A percentile compares a stretch with the other conserved stretches of the same genome.
phyloP scores from a whole-genome alignment of 64 coral and sea anemone genomes.

The Pocillopora verrucosa region DNA sequence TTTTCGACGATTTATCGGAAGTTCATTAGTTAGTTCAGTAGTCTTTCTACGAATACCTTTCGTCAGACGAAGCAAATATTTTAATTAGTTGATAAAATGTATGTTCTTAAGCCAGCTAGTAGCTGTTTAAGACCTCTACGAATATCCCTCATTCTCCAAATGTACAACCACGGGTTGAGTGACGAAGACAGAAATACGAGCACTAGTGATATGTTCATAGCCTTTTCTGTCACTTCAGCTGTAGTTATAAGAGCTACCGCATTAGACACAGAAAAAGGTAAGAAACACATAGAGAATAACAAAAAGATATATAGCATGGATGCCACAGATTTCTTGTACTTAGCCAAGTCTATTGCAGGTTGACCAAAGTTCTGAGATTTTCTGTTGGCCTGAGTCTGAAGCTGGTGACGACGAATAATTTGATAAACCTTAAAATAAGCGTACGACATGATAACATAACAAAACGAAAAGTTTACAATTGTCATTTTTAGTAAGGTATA shows the following conservation, averaged over 20 bases:
- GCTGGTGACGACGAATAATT: background rate
- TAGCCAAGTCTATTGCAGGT: background rate
- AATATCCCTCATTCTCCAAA: conserved; percentile 1
- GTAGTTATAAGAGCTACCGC: background rate
- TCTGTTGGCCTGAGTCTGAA: background rate
- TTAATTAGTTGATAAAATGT: no score
- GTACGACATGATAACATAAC: background rate
- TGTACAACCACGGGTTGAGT: background rate
- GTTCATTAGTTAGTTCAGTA: no score
- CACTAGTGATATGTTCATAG: background rate
- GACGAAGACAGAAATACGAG: background rate
- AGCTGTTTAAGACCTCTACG: background rate
- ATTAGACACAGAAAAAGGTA: background rate
- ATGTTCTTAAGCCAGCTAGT: no score
- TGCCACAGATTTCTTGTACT: background rate
- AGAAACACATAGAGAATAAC: background rate
- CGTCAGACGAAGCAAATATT: no score
- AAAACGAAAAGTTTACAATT: background rate
- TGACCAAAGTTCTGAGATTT: background rate
- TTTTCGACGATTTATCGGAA: no score
- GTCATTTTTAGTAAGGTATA: background rate
- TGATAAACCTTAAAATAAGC: background rate
- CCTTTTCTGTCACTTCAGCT: no score
- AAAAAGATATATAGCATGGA: background rate
- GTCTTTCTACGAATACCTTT: no score